These are phyloP conservation scores for Bambusicola thoracicus DNA, from an alignment of 2,113 vertebrate species.

Conservation along the genomic window DNA sequence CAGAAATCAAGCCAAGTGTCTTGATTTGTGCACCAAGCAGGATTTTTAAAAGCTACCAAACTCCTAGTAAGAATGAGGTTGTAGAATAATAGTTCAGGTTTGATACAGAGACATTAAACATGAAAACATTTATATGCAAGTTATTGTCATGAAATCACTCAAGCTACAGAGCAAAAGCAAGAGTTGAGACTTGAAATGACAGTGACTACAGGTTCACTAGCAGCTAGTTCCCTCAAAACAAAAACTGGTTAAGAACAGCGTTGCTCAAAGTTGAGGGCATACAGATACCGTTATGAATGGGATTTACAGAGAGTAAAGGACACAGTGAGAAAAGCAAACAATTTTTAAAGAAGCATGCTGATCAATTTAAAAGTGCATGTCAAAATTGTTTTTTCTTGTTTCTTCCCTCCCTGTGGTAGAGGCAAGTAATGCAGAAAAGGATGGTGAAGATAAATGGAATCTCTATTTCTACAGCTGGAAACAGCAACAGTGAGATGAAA, in stretches of 20 bases:
- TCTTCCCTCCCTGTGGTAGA: background rate
- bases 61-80: background rate
- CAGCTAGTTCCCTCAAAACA: background rate
- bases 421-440: background rate
- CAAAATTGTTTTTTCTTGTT: background rate
- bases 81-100: background rate
- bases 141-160: background rate
- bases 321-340: background rate
- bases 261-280: rapidly evolving
- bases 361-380: background rate
- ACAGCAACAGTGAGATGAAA: background rate
- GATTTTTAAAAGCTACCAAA: background rate
- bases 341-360: background rate
- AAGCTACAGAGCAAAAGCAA: background rate
- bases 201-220: background rate
- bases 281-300: background rate
- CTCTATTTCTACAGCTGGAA: background rate
- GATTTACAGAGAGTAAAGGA: background rate
- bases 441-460: too few species aligned
- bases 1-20: background rate
- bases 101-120: background rate
- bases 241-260: background rate
- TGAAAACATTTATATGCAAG: background rate
- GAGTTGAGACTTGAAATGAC: background rate
- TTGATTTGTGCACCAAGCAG: background rate